Evolutionary conservation across 2,888 invertebrate genomes (phyloP).

Genomic region (Rotaria macrura): DNA sequence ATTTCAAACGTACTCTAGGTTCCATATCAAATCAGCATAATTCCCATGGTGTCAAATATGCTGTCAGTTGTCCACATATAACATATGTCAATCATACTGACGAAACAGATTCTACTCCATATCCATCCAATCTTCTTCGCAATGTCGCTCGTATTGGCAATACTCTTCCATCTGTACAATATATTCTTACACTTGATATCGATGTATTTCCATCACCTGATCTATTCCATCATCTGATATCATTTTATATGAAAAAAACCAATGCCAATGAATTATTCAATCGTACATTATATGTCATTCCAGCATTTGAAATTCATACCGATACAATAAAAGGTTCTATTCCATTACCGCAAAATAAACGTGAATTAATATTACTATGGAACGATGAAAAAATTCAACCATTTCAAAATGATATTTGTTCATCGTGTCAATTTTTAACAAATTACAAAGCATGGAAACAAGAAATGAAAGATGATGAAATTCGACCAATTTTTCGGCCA

Average conservation of each 20-base stretch:
- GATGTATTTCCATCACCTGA: conserved; percentile 4
- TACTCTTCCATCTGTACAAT: not conserved
- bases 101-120: not conserved
- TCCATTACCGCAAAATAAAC: conserved; percentile 18
- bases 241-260: not conserved
- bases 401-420: not conserved
- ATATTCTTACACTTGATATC: conserved; percentile 1
- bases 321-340: not conserved
- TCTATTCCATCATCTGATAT: not conserved
- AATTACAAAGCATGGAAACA: conserved; percentile 14
- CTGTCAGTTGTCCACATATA: not conserved
- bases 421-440: not conserved
- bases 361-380: not conserved
- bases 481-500: not conserved
- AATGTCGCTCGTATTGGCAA: not conserved
- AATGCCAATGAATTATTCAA: not conserved
- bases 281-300: not conserved
- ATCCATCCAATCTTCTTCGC: not conserved
- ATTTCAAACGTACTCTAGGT: no score
- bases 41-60: conserved; percentile 1
- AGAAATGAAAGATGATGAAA: not conserved
- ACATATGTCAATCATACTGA: not conserved
- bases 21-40: not conserved
- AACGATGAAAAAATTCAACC: conserved; percentile 15
- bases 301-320: conserved; percentile 2